phyloP scores from a whole-genome alignment of 2,113 vertebrate species.

The Prochilodus magdalenae region DNA sequence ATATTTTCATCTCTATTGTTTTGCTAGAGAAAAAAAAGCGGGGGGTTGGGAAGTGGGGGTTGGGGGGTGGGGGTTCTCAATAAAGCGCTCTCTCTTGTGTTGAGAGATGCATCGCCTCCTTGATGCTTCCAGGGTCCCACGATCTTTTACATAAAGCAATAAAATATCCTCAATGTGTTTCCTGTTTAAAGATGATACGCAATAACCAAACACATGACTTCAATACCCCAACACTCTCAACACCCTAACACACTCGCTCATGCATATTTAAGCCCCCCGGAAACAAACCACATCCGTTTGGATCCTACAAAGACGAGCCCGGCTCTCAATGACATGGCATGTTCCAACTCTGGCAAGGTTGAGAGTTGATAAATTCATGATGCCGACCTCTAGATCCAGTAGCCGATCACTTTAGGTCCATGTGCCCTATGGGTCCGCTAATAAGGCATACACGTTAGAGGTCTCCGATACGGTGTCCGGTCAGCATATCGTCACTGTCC shows the following conservation, averaged over 20 bases:
- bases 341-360: too few relatives aligned
- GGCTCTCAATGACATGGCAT: too few relatives aligned
- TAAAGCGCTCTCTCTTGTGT: neutral
- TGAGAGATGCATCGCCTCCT: neutral
- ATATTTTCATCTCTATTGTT: slow-evolving; percentile 36
- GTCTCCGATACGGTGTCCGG: too few relatives aligned
- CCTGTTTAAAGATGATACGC: neutral
- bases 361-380: too few relatives aligned
- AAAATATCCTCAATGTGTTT: neutral
- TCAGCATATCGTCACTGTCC: too few relatives aligned
- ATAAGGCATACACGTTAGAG: too few relatives aligned
- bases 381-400: too few relatives aligned
- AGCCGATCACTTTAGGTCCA: too few relatives aligned
- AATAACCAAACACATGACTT: too few relatives aligned
- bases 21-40: neutral
- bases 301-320: too few relatives aligned
- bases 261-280: neutral
- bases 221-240: too few relatives aligned
- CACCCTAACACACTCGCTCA: neutral
- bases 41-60: neutral
- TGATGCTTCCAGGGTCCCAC: neutral
- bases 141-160: neutral
- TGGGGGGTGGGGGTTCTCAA: neutral
- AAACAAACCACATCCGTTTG: neutral
- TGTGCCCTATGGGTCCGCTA: too few relatives aligned